Evolutionary conservation across 92 coral and sea anemone species (phyloP), one percentile per base, ranked within the genome.

Genomic region (Parazoanthus darwini): DNA sequence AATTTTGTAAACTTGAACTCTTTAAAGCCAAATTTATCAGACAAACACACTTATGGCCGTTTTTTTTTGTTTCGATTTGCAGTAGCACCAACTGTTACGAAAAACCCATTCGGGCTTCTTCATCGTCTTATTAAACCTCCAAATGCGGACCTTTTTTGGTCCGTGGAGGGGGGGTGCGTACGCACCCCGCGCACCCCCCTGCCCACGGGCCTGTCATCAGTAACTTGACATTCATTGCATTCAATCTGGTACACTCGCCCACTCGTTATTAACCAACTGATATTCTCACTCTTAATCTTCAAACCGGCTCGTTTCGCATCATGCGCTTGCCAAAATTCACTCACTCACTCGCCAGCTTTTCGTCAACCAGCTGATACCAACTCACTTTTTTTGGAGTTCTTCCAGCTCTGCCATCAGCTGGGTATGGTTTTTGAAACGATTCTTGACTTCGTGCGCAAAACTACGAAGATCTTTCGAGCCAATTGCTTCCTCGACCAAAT

Each of bases 381-480:
- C 92, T 92, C 94, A 94, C 97, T 88, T 92, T 77, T 86, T 90
- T 59, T 91, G 95, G 39, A 94, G 92, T 74, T 89, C 80, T 80
- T 91, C 46, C 63, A 92, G 80, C 89, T 92, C 97, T 80, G 46
- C 74, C 75, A 92, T 35, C 76, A 94, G 86, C 44, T 70, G 83
- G 42, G 35, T 58, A 33, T 92, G 93, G 66, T 92, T 94, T 54
- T 88, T 86, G 72, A 92, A 90, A 84, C 93, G 86, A 33, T 88
- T 87, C 86, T 92, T 93, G 2, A 94, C 94, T 91, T 91, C 90
- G 66, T 81, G 86, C 42, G 88, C 81, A 63, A 94, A 92, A 78
- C 75, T 86, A 22, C 90, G 86, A 22, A 78, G 85, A 77, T 89
- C 92, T n/a, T 66, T 50, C 4, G 76, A 88, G 16, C 71, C 74